These are phyloP conservation scores for Henicopernis longicauda DNA, from an alignment of 2,113 vertebrate genomes.

Conservation along the genomic window DNA sequence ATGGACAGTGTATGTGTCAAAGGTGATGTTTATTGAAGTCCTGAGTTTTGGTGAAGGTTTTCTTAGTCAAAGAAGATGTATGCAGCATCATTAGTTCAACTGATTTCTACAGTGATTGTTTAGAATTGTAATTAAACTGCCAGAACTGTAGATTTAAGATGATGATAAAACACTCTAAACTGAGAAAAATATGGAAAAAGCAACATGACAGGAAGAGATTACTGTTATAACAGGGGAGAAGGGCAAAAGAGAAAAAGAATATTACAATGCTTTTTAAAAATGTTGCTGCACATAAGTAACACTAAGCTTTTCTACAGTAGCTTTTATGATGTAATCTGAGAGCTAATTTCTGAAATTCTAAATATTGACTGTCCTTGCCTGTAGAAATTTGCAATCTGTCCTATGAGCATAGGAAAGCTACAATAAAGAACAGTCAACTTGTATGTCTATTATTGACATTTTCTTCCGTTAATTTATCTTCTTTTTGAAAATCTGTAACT, in stretches of 20 bases:
- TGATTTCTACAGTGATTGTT: not conserved
- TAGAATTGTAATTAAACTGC: not conserved
- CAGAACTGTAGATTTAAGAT: not conserved
- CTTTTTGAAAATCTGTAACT: not conserved
- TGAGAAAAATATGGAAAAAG: not conserved
- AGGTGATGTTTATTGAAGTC: not conserved
- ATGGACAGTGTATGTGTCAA: not conserved
- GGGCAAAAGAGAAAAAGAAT: not conserved
- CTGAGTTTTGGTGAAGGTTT: not conserved
- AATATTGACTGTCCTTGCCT: not conserved
- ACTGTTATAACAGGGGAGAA: not conserved
- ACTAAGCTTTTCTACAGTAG: not conserved
- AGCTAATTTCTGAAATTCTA: not conserved
- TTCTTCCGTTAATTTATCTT: not conserved
- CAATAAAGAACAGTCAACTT: not conserved
- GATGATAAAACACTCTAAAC: not conserved
- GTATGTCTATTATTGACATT: not conserved
- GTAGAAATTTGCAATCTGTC: not conserved
- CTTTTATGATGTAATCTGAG: not conserved
- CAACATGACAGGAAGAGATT: not conserved
- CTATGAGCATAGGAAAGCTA: not conserved
- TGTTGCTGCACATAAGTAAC: not conserved
- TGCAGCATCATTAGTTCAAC: not conserved
- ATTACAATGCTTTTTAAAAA: not conserved
- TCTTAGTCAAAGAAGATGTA: not conserved